Conservation (phyloP, 2,113 vertebrate species). For the Lampris megalopsis region DNA sequence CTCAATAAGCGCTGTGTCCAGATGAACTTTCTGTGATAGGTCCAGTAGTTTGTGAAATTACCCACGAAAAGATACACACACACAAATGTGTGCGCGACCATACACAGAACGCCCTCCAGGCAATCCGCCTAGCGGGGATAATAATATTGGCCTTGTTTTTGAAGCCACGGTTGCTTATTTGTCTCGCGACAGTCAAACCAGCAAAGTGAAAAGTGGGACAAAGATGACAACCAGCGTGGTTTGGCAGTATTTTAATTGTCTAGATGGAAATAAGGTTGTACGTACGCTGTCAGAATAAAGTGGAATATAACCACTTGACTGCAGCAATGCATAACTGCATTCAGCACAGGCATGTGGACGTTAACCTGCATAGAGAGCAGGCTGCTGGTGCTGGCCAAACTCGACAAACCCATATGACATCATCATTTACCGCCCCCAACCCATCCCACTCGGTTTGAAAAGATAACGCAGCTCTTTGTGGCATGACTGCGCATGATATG, state of each 20-base stretch:
- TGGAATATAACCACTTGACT: not conserved
- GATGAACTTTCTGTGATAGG: too few relatives aligned
- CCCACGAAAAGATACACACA: too few relatives aligned
- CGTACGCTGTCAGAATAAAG: not conserved
- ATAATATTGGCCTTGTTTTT: too few relatives aligned
- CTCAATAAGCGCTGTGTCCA: too few relatives aligned
- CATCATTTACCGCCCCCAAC: not conserved
- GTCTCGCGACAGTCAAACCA: too few relatives aligned
- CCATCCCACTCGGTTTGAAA: not conserved
- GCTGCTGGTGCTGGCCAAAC: not conserved
- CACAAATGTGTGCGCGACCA: too few relatives aligned
- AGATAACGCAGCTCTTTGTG: not conserved
- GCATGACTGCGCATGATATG: not conserved
- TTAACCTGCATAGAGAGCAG: not conserved
- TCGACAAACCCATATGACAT: not conserved
- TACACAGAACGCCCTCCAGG: too few relatives aligned
- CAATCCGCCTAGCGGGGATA: too few relatives aligned
- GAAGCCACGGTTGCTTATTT: too few relatives aligned
- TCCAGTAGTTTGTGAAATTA: too few relatives aligned
- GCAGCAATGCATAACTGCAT: not conserved
- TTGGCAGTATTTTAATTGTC: conserved; percentile 4
- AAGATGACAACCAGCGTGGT: not conserved
- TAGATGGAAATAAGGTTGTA: not conserved
- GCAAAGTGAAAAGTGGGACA: not conserved
- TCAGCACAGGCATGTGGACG: not conserved